Percentiles rank a stretch among this genome's conserved stretches.
phyloP scores from a whole-genome alignment of 1,140 invertebrate species.

The Bicyclus anynana region DNA sequence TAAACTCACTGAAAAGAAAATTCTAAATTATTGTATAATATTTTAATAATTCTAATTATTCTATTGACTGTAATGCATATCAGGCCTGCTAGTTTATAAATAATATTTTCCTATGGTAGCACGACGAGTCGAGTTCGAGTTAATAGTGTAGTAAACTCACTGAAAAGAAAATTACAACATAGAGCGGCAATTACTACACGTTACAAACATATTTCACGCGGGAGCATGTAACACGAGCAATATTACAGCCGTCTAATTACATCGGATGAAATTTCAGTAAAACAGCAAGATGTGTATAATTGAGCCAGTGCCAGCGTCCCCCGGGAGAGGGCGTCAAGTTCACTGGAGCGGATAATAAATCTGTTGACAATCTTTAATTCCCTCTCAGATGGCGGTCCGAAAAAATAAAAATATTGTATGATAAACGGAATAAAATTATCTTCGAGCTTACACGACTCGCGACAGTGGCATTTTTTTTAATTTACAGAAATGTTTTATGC shows the following conservation, averaged over 20 bases:
- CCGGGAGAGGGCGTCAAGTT: conserved; percentile 44
- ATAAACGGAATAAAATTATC: conserved; percentile 5
- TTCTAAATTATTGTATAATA: too few species aligned
- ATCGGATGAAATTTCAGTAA: conserved; percentile 12
- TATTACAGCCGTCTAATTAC: conserved; percentile 19
- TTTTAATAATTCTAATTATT: too few species aligned
- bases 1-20: too few species aligned
- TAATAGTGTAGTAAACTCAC: too few species aligned
- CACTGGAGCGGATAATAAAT: conserved; percentile 71
- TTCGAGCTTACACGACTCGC: not conserved
- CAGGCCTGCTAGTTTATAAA: too few species aligned
- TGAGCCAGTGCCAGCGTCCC: conserved; percentile 38
- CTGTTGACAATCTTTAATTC: conserved; percentile 75
- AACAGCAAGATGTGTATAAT: conserved; percentile 32
- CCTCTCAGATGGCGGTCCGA: conserved; percentile 26
- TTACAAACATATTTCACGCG: not conserved
- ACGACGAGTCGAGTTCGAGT: too few species aligned
- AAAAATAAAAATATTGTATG: conserved; percentile 17
- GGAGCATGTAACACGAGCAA: not conserved
- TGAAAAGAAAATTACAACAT: too few species aligned
- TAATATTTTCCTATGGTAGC: too few species aligned
- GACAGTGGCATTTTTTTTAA: not conserved
- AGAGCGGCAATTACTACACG: too few species aligned
- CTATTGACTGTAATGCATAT: too few species aligned
- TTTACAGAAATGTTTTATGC: not conserved